Percentiles rank a stretch among this genome's conserved stretches.
These are phyloP conservation scores for Harpagifer antarcticus DNA, from an alignment of 2,797 vertebrate genomes.

Conservation along the genomic window DNA sequence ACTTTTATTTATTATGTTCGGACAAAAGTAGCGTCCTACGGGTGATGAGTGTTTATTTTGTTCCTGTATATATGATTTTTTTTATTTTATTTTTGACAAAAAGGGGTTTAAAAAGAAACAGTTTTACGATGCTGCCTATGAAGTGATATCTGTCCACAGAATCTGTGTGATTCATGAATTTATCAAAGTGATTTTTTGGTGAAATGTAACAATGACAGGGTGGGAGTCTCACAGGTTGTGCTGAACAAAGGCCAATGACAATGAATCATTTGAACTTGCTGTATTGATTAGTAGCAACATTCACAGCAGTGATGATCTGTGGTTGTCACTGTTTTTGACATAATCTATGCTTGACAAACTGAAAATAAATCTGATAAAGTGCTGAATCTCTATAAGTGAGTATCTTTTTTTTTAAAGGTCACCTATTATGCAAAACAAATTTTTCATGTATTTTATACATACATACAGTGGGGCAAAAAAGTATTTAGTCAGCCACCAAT, in stretches of 20 bases:
- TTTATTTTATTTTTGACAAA: slow-evolving; percentile 55
- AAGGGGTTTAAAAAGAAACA: slow-evolving; percentile 52
- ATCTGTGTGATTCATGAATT: slow-evolving; percentile 65
- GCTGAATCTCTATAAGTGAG: slow-evolving; percentile 64
- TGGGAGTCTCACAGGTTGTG: slow-evolving; percentile 54
- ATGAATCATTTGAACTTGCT: slow-evolving; percentile 66
- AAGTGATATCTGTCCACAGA: slow-evolving; percentile 67
- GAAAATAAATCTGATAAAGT: slow-evolving; percentile 79
- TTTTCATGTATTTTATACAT: no score
- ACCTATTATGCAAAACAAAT: no score
- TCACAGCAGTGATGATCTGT: slow-evolving; percentile 74
- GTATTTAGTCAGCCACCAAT: no score
- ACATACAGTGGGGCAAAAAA: no score
- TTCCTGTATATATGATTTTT: slow-evolving; percentile 79
- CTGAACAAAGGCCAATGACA: slow-evolving; percentile 49
- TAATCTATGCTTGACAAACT: slow-evolving; percentile 82
- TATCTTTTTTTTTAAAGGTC: slow-evolving; percentile 2
- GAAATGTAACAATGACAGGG: slow-evolving; percentile 61
- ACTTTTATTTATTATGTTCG: slow-evolving; percentile 58
- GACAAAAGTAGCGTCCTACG: slow-evolving; percentile 59
- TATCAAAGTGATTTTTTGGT: slow-evolving; percentile 60
- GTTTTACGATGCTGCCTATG: slow-evolving; percentile 73
- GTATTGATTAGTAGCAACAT: slow-evolving; percentile 80
- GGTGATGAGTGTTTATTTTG: slow-evolving; percentile 58
- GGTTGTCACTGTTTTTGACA: slow-evolving; percentile 81